Evolutionary conservation across 2,797 vertebrate species (phyloP), one percentile per base, ranked within the genome.

Genomic region (Rhynchonycteris naso): DNA sequence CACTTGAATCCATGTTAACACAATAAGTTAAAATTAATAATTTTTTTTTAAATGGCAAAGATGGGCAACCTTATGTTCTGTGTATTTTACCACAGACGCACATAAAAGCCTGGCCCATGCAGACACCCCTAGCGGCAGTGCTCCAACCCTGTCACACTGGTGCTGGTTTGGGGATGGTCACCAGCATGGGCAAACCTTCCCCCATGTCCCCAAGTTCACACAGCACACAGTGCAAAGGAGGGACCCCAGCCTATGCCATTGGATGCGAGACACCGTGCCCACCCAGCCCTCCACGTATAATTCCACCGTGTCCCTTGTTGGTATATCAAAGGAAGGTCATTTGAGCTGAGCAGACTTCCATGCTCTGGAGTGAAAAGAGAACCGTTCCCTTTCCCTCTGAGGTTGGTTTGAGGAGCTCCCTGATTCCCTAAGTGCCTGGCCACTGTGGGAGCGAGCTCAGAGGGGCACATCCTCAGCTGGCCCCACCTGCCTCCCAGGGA

Each of bases 51-150:
- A 43, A 43, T 43, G 43, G 43, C 43, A 43, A 10, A 24, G 30
- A 52, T 1, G 35, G 54, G 18, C 58, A 14, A 1, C 7, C 21
- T 56, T 1, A 3, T 0, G 2, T 65, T 13, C 8, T 2, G 5
- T n/a, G 47, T 22, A 1, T 28, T 18, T 50, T 30, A 19, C 76
- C 35, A 19, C 61, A 12, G 1, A 0, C 0, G 22, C n/a, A 30
- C 9, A 22, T 5, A 5, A 22, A 38, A 8, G 38, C 24, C 47
- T 26, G 82, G 43, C 16, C 26, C 3, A 0, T 11, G 47, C 1
- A 24, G 30, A 33, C 66, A n/a, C 16, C 52, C 56, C 0, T 0
- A 30, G 7, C 14, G n/a, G 35, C 13, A 4, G 83, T 0, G 13
- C 76, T 47, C 58, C n/a, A 47, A 35, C 2, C 2, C 54, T 5